Evolutionary conservation across 2,113 vertebrate species (phyloP).

Genomic region (Willisornis vidua): DNA sequence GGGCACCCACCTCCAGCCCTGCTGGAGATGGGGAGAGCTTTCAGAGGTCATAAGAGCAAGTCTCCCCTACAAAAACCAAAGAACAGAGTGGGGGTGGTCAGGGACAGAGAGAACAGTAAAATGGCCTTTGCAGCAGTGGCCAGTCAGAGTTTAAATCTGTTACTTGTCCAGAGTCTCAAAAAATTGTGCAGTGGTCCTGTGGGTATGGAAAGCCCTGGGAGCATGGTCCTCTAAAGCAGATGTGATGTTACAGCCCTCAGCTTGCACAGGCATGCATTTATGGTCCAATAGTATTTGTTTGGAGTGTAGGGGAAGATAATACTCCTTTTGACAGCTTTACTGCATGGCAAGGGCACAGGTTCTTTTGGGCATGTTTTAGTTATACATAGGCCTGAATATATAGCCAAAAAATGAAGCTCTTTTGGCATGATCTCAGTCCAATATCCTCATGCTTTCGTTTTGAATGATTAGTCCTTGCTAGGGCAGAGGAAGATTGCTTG

Average conservation of each 20-base stretch:
- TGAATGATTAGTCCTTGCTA: background rate
- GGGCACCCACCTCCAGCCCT: background rate
- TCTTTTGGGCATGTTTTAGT: background rate
- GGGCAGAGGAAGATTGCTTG: background rate
- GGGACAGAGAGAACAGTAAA: background rate
- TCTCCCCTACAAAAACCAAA: background rate
- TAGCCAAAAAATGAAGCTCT: background rate
- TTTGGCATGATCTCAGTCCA: background rate
- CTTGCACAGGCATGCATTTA: background rate
- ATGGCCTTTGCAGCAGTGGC: background rate
- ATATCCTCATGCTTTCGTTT: background rate
- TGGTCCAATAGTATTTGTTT: background rate
- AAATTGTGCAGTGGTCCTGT: fast-evolving
- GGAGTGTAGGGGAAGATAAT: background rate
- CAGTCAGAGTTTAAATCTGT: background rate
- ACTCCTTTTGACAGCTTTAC: background rate
- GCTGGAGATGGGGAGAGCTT: background rate
- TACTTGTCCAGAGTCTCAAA: background rate
- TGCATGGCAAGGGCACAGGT: background rate
- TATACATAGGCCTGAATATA: background rate
- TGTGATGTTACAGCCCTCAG: background rate
- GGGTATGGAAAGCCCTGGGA: background rate
- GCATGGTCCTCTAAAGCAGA: background rate
- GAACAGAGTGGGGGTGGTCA: background rate
- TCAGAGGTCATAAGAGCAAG: background rate